Base-by-base conservation (phyloP, 2,888 invertebrate species). In the Heliconius cydno region DNA sequence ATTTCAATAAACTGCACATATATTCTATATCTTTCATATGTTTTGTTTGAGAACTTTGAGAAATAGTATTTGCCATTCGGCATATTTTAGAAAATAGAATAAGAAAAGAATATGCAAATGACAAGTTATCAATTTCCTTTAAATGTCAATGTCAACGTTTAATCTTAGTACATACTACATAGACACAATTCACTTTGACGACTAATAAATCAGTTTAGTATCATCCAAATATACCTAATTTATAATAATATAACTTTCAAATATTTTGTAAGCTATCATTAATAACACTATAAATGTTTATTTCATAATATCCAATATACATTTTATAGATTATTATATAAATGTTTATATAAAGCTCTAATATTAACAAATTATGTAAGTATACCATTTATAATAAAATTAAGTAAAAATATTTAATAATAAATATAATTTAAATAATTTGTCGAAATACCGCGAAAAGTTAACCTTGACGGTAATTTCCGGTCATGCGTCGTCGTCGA, bases 401-500 rank as follows among this genome's bases (percentile, higher is more conserved):
- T 10, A 60, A 60, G 60, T 10, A n/a, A 60, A 22, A 10, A 2
- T 28, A 12, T 30, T 30, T 25, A 34, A 66, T 30, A 9, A 34
- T 67, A 12, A 38, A 34, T 6, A 19, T 3, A 25, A 7, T 41
- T 71, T 71, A 46, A 41, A 12, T 57, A 76, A 66, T 63, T 78
- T 9, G 1, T 7, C 13, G 73, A 78, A 76, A 77, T 79, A 75
- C 79, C 79, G 83, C 79, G 81, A 76, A 82, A 81, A 77, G 25
- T 72, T 79, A 87, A 84, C 90, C 89, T 90, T 90, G 89, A 88
- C 84, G 80, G 81, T 82, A 77, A 87, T 91, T 91, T 95, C 95
- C 95, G 94, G 95, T 95, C 94, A 95, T 95, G 95, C 94, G 93
- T 92, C 88, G 90, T 89, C 89, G 88, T 88, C 88, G 88, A 88